Evolutionary conservation across 2,797 vertebrate genomes (phyloP), one percentile per base, ranked within the genome.

Genomic region (Austrolebias charrua): DNA sequence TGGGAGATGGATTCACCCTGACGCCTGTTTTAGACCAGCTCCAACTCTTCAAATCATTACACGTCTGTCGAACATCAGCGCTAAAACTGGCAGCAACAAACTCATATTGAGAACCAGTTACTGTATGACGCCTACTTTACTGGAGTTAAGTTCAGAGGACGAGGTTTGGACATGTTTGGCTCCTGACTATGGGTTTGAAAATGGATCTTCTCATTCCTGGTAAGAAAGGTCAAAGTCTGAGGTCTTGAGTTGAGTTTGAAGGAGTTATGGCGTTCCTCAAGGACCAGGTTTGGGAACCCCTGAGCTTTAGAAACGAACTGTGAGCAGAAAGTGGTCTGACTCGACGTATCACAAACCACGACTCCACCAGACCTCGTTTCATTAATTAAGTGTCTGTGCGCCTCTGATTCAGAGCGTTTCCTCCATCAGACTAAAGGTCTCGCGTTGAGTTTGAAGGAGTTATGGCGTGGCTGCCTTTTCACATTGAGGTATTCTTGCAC

Each of bases 301-400:
- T 24, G 24, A 24, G 9, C 31, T 33, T 33, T 0, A 6, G 4
- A 29, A 6, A 28, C 33, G 10, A 49, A 3, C 12, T 15, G 20
- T 42, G 47, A 11, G 0, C 35, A 0, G 10, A 48, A 18, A 16
- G 20, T 1, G 15, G 10, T 28, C 29, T 43, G 24, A 50, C 54
- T 4, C 20, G 18, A 4, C 18, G 6, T 47, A 50, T 73, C 51
- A 60, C 59, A 76, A 69, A 56, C 78, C 58, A 59, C 6, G 15
- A 46, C n/a, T 8, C 52, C 16, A 28, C 35, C 43, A 8, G 7
- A 6, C 13, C 42, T 16, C 4, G 12, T 14, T 14, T 43, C 14
- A 14, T 16, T 18, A 13, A 13, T 44, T 15, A 16, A 4, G n/a
- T 15, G 14, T 15, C 15, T 5, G 31, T 1, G 5, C 4, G 31